Conservation (phyloP, 2,113 vertebrate species). For the Eulemur macaco region DNA sequence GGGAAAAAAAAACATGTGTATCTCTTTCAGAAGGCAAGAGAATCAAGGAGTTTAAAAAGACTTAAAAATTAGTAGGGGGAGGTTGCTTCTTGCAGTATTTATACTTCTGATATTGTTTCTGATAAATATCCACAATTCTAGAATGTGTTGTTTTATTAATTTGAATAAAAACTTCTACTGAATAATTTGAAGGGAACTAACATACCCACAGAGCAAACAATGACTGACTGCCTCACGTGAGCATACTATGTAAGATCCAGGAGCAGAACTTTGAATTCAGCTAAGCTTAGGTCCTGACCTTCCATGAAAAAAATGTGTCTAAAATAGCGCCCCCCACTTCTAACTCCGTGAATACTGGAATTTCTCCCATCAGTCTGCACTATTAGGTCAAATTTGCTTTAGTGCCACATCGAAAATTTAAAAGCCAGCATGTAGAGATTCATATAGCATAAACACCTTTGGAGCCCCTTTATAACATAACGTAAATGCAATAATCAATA, state of each 20-base stretch:
- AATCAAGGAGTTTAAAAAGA: neutral
- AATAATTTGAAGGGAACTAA: neutral
- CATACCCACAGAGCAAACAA: neutral
- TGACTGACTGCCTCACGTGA: neutral
- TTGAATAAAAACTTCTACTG: neutral
- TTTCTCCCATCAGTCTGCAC: neutral
- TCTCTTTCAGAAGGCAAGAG: neutral
- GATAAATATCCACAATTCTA: neutral
- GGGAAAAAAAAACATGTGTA: neutral
- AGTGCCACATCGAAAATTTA: neutral
- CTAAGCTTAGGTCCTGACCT: no score
- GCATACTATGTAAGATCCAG: fast-evolving
- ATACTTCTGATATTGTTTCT: neutral
- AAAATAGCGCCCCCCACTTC: fast-evolving
- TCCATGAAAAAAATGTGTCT: neutral
- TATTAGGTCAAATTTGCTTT: neutral
- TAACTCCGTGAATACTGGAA: neutral
- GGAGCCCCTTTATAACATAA: neutral
- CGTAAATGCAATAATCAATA: no score
- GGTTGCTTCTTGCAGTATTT: neutral
- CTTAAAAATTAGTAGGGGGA: neutral
- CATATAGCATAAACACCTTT: neutral
- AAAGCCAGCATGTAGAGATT: neutral
- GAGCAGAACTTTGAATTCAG: neutral
- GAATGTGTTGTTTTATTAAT: neutral